Evolutionary conservation across 2,888 invertebrate species (phyloP), one percentile per base, ranked within the genome.

Genomic region (Matsumyia berberina): DNA sequence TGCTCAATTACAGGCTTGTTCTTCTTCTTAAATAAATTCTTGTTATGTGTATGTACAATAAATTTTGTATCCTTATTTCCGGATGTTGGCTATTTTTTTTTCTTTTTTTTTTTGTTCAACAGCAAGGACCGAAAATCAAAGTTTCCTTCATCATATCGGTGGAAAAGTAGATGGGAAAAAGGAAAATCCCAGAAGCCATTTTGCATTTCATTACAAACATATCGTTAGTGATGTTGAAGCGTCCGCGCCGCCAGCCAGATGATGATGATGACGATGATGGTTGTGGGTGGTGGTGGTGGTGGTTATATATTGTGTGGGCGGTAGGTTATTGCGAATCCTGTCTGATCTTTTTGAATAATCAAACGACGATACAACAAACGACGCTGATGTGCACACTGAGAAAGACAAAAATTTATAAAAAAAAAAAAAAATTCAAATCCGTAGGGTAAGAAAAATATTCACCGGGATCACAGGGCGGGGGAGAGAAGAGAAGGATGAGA

Each of bases 291-390:
- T 24, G 4, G 24, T 24, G 24, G 24, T n/a, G n/a, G 4, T 24
- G 24, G 24, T 3, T 24, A 24, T 1, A 24, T n/a, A n/a, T n/a
- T n/a, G n/a, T n/a, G 70, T 33, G 55, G 49, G 17, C 35, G 66
- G 58, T 57, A 44, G 29, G 78, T 70, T 74, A 79, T 85, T 79
- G 83, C 70, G 70, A 85, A 80, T 80, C 64, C 51, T 44, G 79
- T 85, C 85, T 80, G 85, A 79, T 85, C 74, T 80, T 76, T 76
- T 31, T 58, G 74, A 79, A 79, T 83, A 83, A 83, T 83, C 79
- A 85, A 85, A 85, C 77, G 57, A 57, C 57, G 33, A 58, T 46
- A 46, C 42, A 77, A 77, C 58, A 77, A 77, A 69, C 79, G 79
- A 70, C 62, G 69, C 51, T 76, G 76, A 78, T 77, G 72, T 72